A percentile compares a stretch with the other conserved stretches of the same genome.
Evolutionary conservation across 1,140 invertebrate genomes (phyloP).

Genomic region (Phymastichus coffea): DNA sequence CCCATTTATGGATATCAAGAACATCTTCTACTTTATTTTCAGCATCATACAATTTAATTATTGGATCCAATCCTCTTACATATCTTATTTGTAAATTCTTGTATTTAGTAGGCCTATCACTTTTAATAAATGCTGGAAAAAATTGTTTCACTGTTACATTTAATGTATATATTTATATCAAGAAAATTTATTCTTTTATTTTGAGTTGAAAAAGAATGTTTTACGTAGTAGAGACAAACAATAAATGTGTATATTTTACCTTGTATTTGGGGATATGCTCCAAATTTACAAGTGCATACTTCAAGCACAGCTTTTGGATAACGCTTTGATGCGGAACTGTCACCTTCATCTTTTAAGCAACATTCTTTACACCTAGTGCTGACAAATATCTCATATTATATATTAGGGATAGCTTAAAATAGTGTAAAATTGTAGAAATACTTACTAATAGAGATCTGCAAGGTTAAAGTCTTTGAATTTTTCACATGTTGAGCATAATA

Average conservation of each 20-base stretch:
- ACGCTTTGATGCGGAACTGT: slow-evolving; percentile 63
- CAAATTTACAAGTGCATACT: slow-evolving; percentile 95
- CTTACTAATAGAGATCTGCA: slow-evolving; percentile 45
- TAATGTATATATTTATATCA: not conserved
- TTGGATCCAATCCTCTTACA: slow-evolving; percentile 86
- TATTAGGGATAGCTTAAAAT: slow-evolving; percentile 69
- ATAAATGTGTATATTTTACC: slow-evolving; percentile 58
- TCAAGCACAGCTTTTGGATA: slow-evolving; percentile 86
- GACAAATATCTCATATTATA: slow-evolving; percentile 58
- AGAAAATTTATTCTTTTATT: not conserved
- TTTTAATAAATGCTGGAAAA: slow-evolving; percentile 82
- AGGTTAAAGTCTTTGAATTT: slow-evolving; percentile 78
- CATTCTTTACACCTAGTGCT: slow-evolving; percentile 77
- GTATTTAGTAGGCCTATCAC: slow-evolving; percentile 81
- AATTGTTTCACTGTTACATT: not conserved
- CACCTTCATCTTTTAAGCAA: slow-evolving; percentile 67
- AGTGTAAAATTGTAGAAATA: slow-evolving; percentile 55
- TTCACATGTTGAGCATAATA: slow-evolving; percentile 87
- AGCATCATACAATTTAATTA: slow-evolving; percentile 85
- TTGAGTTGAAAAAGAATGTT: not conserved
- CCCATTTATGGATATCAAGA: slow-evolving; percentile 94
- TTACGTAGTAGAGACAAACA: not conserved
- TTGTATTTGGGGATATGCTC: slow-evolving; percentile 93
- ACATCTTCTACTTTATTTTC: slow-evolving; percentile 80
- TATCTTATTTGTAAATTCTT: slow-evolving; percentile 88